Evolutionary conservation across 1,140 invertebrate species (phyloP), one percentile per base, ranked within the genome.

Genomic region (Drosophila nasuta): DNA sequence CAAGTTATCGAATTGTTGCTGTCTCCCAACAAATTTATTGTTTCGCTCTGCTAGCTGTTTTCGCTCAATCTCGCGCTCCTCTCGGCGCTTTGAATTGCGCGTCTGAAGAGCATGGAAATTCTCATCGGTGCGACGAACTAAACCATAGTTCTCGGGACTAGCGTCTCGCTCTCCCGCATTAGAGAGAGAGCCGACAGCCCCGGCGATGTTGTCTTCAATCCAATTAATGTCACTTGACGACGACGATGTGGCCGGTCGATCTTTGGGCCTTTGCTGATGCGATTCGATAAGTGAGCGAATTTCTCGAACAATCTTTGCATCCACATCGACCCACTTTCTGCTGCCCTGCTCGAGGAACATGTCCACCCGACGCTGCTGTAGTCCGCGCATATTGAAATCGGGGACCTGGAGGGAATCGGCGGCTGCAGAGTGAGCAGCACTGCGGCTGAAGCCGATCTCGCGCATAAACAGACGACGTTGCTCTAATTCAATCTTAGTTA

Each of bases 171-270:
- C 11, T 45, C 45, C 15, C 5, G 30, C n/a, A 43, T 58, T 15
- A 1, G 48, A 35, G 35, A 38, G 30, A 33, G 30, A 33, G 35
- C 7, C 35, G 35, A 10, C 35, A 38, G 7, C 35, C 7, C 25
- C 0, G 20, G 20, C 20, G 20, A 25, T 59, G 25, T 3, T 35
- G 43, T 8, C 20, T 54, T 20, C 15, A 60, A 75, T 72, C 83
- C 83, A 88, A 56, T 88, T 66, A 1, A 83, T 83, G 52, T 88
- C 69, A 11, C 66, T 52, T 7, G 83, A 77, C 7, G 83, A 77
- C 20, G 80, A 60, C 5, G 74, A 74, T 2, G 83, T 74, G 2
- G 56, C 45, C 10, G 80, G 76, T 0, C 52, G 68, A 5, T 25
- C 28, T 13, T 17, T 20, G 15, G 7, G 5, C 3, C 38, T 28